Conservation (phyloP, 2,888 invertebrate species). For the Heliconius cydno region DNA sequence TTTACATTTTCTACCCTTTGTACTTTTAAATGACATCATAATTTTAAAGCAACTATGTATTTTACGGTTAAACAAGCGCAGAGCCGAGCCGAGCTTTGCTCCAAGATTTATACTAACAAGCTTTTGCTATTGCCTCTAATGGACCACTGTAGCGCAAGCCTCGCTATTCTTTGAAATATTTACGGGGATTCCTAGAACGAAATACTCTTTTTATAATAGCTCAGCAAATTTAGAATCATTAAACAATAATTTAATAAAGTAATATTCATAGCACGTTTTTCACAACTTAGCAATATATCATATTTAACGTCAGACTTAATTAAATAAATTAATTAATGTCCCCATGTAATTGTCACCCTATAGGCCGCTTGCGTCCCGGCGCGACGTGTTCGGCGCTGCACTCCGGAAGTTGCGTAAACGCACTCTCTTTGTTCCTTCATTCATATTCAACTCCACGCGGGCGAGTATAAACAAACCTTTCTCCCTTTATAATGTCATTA, state of each 20-base stretch:
- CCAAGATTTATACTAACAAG: slow-evolving; percentile 26
- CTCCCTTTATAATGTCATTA: slow-evolving; percentile 23
- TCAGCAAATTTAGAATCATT: not conserved
- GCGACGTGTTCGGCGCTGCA: slow-evolving; percentile 48
- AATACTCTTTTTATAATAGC: not conserved
- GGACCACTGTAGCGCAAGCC: slow-evolving; percentile 5
- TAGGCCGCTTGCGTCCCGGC: slow-evolving; percentile 44
- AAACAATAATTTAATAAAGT: too few species aligned
- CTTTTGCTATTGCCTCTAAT: slow-evolving; percentile 20
- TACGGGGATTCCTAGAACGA: not conserved
- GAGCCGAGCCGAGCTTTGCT: not conserved
- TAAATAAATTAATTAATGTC: not conserved
- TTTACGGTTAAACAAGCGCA: slow-evolving; percentile 12
- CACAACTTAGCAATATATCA: too few species aligned
- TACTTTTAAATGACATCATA: not conserved
- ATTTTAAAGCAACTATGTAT: slow-evolving; percentile 6
- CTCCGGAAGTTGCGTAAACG: slow-evolving; percentile 66
- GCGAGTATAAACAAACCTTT: slow-evolving; percentile 44
- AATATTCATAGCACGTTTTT: too few species aligned
- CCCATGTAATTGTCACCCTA: slow-evolving; percentile 41
- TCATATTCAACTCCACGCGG: slow-evolving; percentile 45
- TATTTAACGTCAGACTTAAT: not conserved
- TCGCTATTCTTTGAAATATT: slow-evolving; percentile 10
- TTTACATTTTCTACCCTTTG: not conserved
- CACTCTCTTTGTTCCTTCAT: slow-evolving; percentile 51